phyloP scores from a whole-genome alignment of 2,888 invertebrate species.

The Gortyna flavago region DNA sequence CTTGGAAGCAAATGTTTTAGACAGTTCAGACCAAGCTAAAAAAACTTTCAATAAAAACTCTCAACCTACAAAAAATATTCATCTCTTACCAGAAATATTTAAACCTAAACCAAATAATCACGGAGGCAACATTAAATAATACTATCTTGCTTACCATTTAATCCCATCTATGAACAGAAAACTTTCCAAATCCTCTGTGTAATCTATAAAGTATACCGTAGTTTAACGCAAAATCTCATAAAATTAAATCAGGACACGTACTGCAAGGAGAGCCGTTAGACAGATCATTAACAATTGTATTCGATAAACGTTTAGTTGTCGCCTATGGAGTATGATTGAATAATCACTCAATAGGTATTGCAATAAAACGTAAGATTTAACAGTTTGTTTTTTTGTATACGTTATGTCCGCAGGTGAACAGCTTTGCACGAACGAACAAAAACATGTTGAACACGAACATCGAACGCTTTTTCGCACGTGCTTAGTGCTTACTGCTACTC shows the following conservation, averaged over 20 bases:
- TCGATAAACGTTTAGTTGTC: slow-evolving; percentile 21
- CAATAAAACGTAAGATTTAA: neutral
- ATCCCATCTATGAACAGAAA: slow-evolving; percentile 47
- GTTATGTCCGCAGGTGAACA: neutral
- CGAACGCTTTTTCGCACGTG: no score
- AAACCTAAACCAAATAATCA: slow-evolving; percentile 3
- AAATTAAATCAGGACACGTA: slow-evolving; percentile 62
- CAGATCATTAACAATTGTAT: slow-evolving; percentile 36
- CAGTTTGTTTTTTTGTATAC: neutral
- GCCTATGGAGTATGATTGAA: neutral
- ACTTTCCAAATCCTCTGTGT: slow-evolving; percentile 51
- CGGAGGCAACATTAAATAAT: slow-evolving; percentile 22
- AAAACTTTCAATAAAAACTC: neutral
- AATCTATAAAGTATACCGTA: slow-evolving; percentile 46
- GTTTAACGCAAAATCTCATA: slow-evolving; percentile 53
- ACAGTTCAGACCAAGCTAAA: no score
- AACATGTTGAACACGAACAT: no score
- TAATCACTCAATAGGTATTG: neutral
- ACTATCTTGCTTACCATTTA: slow-evolving; percentile 26
- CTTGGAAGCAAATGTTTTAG: neutral
- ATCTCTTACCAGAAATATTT: neutral
- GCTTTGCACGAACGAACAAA: no score
- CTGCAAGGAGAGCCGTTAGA: slow-evolving; percentile 27
- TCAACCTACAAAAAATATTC: neutral
- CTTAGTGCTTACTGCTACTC: no score